These are phyloP conservation scores for Prosapia bicincta DNA, from an alignment of 2,888 invertebrate species.

Conservation along the genomic window DNA sequence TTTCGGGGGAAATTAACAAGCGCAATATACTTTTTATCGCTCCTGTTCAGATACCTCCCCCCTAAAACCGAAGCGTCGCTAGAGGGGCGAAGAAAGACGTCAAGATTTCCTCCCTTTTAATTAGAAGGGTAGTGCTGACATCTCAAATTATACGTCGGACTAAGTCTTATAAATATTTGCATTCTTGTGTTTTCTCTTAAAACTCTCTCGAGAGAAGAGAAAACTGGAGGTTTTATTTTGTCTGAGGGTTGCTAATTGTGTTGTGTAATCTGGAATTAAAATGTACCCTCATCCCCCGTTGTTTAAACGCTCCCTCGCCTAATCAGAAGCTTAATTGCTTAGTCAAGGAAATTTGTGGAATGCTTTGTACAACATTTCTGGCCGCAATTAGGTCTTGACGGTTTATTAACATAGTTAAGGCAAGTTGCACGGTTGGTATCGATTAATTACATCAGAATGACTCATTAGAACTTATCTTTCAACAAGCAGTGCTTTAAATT, in stretches of 20 bases:
- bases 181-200: conserved; percentile 9
- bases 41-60: conserved; percentile 6
- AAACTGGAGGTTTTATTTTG: background rate
- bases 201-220: background rate
- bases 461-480: too few relatives aligned
- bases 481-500: too few relatives aligned
- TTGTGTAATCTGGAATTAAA: conserved; percentile 26
- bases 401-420: background rate
- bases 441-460: too few relatives aligned
- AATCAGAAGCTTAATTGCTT: background rate
- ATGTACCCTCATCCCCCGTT: background rate
- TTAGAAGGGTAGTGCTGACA: conserved; percentile 16
- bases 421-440: too few relatives aligned
- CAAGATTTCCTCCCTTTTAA: conserved; percentile 13
- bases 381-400: background rate
- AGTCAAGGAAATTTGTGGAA: background rate
- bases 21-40: conserved; percentile 28
- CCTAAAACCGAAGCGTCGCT: background rate
- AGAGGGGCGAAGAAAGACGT: background rate
- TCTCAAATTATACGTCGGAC: conserved; percentile 9
- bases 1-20: conserved; percentile 28
- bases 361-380: background rate
- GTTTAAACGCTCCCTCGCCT: background rate
- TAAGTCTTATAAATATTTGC: conserved; percentile 7
- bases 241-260: conserved; percentile 18